These are phyloP conservation scores for Sycophila sp. DNA, from an alignment of 1,140 invertebrate species.

Conservation along the genomic window DNA sequence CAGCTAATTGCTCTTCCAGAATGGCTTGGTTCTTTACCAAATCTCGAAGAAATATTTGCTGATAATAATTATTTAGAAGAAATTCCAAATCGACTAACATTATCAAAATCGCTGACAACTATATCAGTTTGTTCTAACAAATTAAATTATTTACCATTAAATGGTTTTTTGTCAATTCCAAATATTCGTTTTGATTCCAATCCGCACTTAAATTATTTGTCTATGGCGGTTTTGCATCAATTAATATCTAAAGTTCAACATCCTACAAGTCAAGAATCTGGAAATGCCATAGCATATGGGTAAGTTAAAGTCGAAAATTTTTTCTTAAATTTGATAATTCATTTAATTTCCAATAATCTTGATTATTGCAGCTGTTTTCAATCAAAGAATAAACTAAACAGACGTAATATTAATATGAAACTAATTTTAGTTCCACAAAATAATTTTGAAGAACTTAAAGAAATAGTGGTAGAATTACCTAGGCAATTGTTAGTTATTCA, in stretches of 20 bases:
- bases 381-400: conserved; percentile 19
- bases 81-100: conserved; percentile 55
- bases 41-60: conserved; percentile 48
- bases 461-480: conserved; percentile 51
- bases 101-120: conserved; percentile 45
- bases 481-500: conserved; percentile 53
- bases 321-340: conserved; percentile 2
- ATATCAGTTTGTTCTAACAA: conserved; percentile 58
- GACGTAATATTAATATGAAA: conserved; percentile 43
- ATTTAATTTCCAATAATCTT: not conserved
- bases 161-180: conserved; percentile 55
- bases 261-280: conserved; percentile 22
- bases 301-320: conserved; percentile 25
- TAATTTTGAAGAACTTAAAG: conserved; percentile 21
- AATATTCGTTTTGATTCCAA: conserved; percentile 53
- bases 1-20: conserved; percentile 52
- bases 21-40: conserved; percentile 54
- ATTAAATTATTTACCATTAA: conserved; percentile 56
- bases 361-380: conserved; percentile 44
- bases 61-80: conserved; percentile 56
- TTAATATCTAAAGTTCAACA: conserved; percentile 41
- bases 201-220: conserved; percentile 54
- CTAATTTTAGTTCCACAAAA: conserved; percentile 40
- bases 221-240: conserved; percentile 52
- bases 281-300: conserved; percentile 40